Evolutionary conservation across 2,113 vertebrate genomes (phyloP), one percentile per base, ranked within the genome.

Genomic region (Gallinago media): DNA sequence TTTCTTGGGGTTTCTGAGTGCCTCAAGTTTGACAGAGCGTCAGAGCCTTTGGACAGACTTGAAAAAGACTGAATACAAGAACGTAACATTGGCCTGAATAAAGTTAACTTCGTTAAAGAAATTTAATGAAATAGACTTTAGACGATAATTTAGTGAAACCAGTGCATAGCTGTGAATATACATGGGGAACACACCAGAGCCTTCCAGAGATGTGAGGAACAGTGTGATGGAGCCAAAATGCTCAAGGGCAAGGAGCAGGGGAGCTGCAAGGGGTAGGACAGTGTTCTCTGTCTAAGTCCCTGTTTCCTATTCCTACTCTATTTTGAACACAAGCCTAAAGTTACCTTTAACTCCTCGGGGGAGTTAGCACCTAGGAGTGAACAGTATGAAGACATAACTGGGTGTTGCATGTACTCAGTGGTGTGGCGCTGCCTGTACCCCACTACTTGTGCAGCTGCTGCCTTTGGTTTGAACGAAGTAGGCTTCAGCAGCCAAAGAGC

Each of bases 21-120:
- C 88, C 75, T 94, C 31, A 50, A 3, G 3, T 75, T 91, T 0
- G 10, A 73, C 74, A 89, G 68, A 87, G 38, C 31, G 1, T 75
- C 74, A 85, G 85, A 90, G 54, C 22, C 75, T 86, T 93, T 83
- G 95, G 85, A 83, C 10, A 34, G 17, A 23, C 72, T 88, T 96
- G 70, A 85, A 85, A 89, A 85, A 82, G 77, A 42, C 38, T 4
- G 1, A 79, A 67, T 52, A 42, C 29, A 76, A 71, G 61, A 71
- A 84, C 1, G 2, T 34, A 87, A 20, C 42, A 42, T 14, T 77
- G 50, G 55, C 31, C 59, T 70, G 76, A 89, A 70, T 61, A 77
- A 92, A 94, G 76, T 80, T 89, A 92, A 84, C 72, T 95, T 73
- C 58, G 59, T 91, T 89, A 85, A 95, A 78, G 12, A 75, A 78